Evolutionary conservation across 2,888 invertebrate genomes (phyloP), one percentile per base, ranked within the genome.

Genomic region (Theretra japonica): DNA sequence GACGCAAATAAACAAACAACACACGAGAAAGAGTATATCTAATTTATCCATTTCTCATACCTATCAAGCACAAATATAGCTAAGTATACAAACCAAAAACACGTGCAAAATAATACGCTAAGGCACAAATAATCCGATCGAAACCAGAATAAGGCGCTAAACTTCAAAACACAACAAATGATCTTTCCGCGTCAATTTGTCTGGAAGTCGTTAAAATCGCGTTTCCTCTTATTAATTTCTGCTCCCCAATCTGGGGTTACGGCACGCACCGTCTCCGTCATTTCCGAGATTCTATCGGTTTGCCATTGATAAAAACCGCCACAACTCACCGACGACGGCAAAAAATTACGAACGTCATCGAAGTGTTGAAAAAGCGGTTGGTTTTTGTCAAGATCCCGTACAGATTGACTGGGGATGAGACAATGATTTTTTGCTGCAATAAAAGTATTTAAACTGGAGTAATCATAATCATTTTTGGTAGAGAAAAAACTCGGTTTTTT

Each of bases 211-310:
- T 90, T 91, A 91, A 89, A 90, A 89, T 90, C 87, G 85, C 86
- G 90, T 91, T 90, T 90, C 89, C 89, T 87, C 88, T 88, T 89
- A 90, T 90, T 90, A 93, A 93, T 93, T 91, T 92, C 86, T 88
- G 88, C 86, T 87, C 89, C 90, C 88, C 83, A 80, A 77, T 79
- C 33, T 59, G 72, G 59, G 79, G 80, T 79, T 74, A 72, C 73
- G 78, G 79, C 84, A 84, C 84, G 85, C 85, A 83, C 86, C 80
- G 81, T 81, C 83, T 80, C 80, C 77, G 77, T 80, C 83, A 79
- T 83, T 83, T 84, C 88, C 87, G 48, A 87, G 83, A 86, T 87
- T 87, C 50, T 48, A 68, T 28, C 69, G 30, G 60, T 65, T 62
- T 41, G 81, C 80, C 80, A 81, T 75, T 77, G 79, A 79, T 80